A percentile compares a stretch with the other conserved stretches of the same genome.
Evolutionary conservation across 2,888 invertebrate genomes (phyloP).

Genomic region (Drosophila hamatofila): DNA sequence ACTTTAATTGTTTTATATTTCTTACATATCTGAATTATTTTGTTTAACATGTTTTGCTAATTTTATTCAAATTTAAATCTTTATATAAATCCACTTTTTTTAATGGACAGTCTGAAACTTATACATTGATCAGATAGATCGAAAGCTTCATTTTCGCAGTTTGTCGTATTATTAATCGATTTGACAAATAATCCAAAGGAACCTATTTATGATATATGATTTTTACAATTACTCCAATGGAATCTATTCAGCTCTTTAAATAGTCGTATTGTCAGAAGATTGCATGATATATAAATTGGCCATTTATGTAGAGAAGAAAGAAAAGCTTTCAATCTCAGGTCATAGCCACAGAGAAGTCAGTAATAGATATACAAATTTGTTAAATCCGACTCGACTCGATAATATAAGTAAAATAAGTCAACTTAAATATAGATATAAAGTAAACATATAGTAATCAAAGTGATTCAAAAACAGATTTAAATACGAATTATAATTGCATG

Average conservation of each 20-base stretch:
- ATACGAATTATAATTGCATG: neutral
- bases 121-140: neutral
- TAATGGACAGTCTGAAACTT: neutral
- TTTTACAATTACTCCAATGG: too few species aligned
- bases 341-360: neutral
- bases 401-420: neutral
- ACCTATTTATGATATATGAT: too few species aligned
- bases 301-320: neutral
- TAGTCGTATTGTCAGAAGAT: neutral
- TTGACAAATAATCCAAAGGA: too few species aligned
- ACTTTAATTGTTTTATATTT: too few species aligned
- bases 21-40: neutral
- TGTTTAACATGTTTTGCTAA: neutral
- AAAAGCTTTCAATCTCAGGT: neutral
- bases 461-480: neutral
- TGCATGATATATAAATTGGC: neutral
- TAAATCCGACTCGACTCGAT: neutral
- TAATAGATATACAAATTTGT: too few species aligned
- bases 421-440: neutral
- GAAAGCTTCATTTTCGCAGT: too few species aligned
- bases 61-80: neutral
- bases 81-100: neutral
- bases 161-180: too few species aligned
- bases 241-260: too few species aligned
- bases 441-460: too few species aligned